Evolutionary conservation across 2,797 vertebrate genomes (phyloP), one percentile per base, ranked within the genome.

Genomic region (Dicrostonyx torquatus): DNA sequence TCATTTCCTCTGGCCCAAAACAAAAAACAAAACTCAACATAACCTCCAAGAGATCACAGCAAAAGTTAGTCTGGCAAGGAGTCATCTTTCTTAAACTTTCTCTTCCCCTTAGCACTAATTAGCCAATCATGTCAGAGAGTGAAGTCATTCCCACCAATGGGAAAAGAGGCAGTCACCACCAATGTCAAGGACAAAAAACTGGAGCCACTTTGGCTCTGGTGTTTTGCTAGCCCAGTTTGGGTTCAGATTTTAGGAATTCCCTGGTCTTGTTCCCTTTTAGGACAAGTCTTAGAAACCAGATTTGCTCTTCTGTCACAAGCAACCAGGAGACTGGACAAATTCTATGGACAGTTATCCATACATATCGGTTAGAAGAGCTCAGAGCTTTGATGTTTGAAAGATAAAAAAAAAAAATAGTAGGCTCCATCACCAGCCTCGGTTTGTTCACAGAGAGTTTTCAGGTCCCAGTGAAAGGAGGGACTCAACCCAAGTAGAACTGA

Each of bases 1-100:
- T 55, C 22, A 43, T 88, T 88, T 94, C 2, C 29, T n/a, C 22
- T 94, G n/a, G 26, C 62, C 88, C 68, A 75, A 80, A 87, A 88
- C 45, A 75, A 87, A 34, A 58, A 85, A 70, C 9, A 92, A 75
- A 94, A 6, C 34, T 72, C 1, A 64, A 14, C 18, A 37, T 50
- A 64, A 64, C 53, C 53, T 91, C 26, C 66, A 34, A 37, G 87
- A 90, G 53, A 84, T 12, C 18, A 92, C 84, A 87, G 17, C 24
- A 90, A 95, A 76, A 11, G 70, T 77, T 29, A 91, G 14, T 76
- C 66, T 62, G 73, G 29, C 45, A 85, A 50, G 34, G 31, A 37
- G n/a, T 50, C 4, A 9, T 68, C n/a, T 26, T 68, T 68, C 34
- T 62, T 85, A 31, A 68, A 26, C 34, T 15, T 85, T 50, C 31